Evolutionary conservation across 2,113 vertebrate species (phyloP), one percentile per base, ranked within the genome.

Genomic region (Heterotilapia buettikoferi): DNA sequence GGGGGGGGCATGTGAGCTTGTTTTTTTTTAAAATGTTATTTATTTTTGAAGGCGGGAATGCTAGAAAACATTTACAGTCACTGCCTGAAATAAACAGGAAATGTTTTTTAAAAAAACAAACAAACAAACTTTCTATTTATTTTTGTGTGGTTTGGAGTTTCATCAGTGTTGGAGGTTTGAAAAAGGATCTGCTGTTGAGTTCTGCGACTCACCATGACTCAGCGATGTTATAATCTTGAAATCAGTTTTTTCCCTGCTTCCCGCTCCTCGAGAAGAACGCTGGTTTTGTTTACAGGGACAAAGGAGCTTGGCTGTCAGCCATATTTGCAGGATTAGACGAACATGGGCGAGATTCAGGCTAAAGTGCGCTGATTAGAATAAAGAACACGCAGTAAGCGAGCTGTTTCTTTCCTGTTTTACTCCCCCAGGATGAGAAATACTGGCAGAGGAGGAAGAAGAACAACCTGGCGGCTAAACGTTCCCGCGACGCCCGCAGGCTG

Each of bases 401-500:
- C 40, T 85, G 2, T 4, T 66, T 24, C 11, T 83, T 24, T 43
- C n/a, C 12, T 71, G 33, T 24, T 26, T 26, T 7, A 2, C 16
- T 11, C 54, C 86, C 76, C 1, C 89, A 99, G 98, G 98, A 99
- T 52, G 98, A 99, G 1, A 98, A 97, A 53, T 99, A 99, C 21
- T 99, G 98, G 98, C 96, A 97, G 5, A 96, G 98, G 78, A 97
- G 98, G 87, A 98, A 98, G 96, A 99, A 99, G 95, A 99, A 99
- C 91, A 99, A 99, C 0, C 63, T 99, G 92, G 98, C 98, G 0
- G 98, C 98, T 9, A 99, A 99, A 83, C 98, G 98, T 50, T 99
- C 98, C 1, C 97, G 98, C 2, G 98, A 99, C 0, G 98, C 98
- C 50, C 97, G 98, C 59, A 96, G 98, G 10, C 88, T 99, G 80